Evolutionary conservation across 2,888 invertebrate genomes (phyloP), one percentile per base, ranked within the genome.

Genomic region (Coenonympha arcania): DNA sequence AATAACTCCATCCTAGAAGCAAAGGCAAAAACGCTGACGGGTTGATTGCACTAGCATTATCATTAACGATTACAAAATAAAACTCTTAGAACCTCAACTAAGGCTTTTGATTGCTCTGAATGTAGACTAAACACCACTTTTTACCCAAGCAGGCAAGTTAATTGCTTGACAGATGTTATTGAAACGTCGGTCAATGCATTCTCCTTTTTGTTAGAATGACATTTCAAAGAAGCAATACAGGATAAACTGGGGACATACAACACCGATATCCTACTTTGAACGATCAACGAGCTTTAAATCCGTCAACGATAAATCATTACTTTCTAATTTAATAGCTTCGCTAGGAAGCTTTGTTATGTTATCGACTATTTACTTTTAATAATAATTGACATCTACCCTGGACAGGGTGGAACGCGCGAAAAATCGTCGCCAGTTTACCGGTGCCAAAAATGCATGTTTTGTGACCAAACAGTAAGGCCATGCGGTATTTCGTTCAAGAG

Each of bases 41-140:
- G 33, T 22, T 30, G 24, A 44, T 45, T 44, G 34, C 34, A 28
- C 18, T 4, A 26, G 18, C 36, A 37, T 47, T 39, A 34, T 33
- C 19, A 18, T 22, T 50, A 28, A 37, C 37, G 22, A 43, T 34
- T 44, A 28, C 34, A 33, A 28, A 47, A 51, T 39, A 41, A 45
- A 40, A 30, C 24, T 33, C 36, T n/a, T 39, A 53, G 49, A 22
- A 50, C 41, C 50, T 48, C 52, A 59, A 63, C 57, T 49, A 50
- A 62, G 62, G 64, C 58, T 63, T 69, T 42, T 31, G 68, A 73
- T 68, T 60, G 64, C 60, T 54, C 50, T 60, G 69, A 70, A 72
- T 69, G 72, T 66, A 64, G 64, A 65, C 63, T 51, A 50, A 58
- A 60, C 60, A 64, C 63, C 56, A 61, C 56, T 42, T 36, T 31